Conservation (phyloP, 2,888 invertebrate genomes). For the Lamellibrachia satsuma region DNA sequence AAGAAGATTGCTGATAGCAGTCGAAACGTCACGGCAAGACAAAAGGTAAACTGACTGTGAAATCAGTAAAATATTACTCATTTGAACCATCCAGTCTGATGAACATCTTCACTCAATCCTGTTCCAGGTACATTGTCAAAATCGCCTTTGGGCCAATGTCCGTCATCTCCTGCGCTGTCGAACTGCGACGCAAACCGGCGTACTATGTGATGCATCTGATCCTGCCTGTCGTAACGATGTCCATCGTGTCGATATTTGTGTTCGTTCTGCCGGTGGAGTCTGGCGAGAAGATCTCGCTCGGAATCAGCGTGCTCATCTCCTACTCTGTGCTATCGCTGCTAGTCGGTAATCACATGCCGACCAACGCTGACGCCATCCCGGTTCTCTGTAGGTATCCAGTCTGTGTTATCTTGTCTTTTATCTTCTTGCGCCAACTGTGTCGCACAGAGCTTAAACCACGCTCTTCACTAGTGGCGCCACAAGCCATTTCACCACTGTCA, state of each 20-base stretch:
- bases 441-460: no score
- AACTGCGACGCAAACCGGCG: not conserved
- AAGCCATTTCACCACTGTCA: no score
- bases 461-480: no score
- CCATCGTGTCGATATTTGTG: not conserved
- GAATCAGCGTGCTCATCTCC: not conserved
- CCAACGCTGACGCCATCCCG: not conserved
- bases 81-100: no score
- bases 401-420: no score
- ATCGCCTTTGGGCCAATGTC: not conserved
- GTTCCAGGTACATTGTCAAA: not conserved
- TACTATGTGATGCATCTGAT: not conserved
- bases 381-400: not conserved
- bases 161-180: not conserved
- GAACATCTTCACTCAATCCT: no score
- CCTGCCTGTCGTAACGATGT: not conserved
- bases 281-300: not conserved
- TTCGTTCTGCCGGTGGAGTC: not conserved
- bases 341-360: not conserved
- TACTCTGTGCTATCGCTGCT: not conserved
- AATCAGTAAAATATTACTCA: no score
- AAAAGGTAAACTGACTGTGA: no score
- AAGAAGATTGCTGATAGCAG: no score
- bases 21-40: no score
- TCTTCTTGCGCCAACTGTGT: no score